Percentiles rank a stretch among this genome's conserved stretches.
phyloP scores from a whole-genome alignment of 2,888 invertebrate genomes.

The Endotricha flammealis region DNA sequence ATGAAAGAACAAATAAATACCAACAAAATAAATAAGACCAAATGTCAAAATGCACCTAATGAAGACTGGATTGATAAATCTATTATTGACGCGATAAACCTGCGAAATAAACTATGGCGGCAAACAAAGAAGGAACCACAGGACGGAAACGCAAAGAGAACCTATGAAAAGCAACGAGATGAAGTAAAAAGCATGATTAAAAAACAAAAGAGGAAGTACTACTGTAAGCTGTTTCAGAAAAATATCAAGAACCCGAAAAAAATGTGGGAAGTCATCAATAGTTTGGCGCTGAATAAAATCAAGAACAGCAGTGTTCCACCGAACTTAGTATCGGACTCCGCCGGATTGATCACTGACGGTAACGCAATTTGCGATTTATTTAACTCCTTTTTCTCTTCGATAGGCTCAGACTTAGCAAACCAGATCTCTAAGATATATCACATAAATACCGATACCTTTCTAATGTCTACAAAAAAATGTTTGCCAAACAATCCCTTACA shows the following conservation, averaged over 20 bases:
- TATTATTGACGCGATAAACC: constrained; percentile 2
- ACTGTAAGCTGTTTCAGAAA: constrained; percentile 1
- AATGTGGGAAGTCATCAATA: constrained; percentile 11
- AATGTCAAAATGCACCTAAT: constrained; percentile 3
- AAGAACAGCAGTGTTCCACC: constrained; percentile 5
- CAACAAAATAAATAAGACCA: constrained; percentile 1
- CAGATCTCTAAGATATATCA: too few relatives aligned
- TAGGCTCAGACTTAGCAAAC: too few relatives aligned
- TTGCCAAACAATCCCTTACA: too few relatives aligned
- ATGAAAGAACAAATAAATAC: neutral
- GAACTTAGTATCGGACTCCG: constrained; percentile 1
- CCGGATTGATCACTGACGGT: neutral
- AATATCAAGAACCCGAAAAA: constrained; percentile 6
- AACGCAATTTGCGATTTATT: neutral
- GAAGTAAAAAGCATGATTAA: constrained; percentile 1
- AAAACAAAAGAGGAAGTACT: constrained; percentile 1
- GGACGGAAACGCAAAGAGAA: neutral
- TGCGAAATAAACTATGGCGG: neutral
- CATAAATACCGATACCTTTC: too few relatives aligned
- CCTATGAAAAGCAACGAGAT: neutral
- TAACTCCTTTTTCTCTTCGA: neutral
- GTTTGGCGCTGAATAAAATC: constrained; percentile 5
- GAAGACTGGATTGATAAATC: constrained; percentile 1
- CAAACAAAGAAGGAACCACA: too few relatives aligned
- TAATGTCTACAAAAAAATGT: neutral